Evolutionary conservation across 2,888 invertebrate species (phyloP).

Genomic region (Boloria euphrosyne): DNA sequence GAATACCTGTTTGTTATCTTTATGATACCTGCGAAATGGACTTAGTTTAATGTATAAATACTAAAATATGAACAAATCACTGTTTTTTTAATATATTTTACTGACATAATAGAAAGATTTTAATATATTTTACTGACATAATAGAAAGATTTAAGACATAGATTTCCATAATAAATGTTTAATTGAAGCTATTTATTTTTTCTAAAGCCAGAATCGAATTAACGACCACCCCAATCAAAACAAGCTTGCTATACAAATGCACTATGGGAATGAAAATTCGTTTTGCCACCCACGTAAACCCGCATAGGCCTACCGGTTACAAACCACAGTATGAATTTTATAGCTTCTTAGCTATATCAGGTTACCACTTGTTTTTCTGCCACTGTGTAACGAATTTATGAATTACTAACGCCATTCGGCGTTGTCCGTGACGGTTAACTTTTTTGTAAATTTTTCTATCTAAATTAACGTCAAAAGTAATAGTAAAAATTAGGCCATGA

Average conservation of each 20-base stretch:
- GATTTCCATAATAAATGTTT: no score
- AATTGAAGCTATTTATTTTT: no score
- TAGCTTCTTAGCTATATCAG: slow-evolving; percentile 27
- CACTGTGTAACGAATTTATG: slow-evolving; percentile 19
- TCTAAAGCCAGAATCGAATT: neutral
- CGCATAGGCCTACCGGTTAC: slow-evolving; percentile 33
- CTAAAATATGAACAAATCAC: no score
- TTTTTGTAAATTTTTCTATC: neutral
- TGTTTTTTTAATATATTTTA: no score
- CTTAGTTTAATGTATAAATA: no score
- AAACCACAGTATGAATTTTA: slow-evolving; percentile 29
- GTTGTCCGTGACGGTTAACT: neutral
- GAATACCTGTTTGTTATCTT: no score
- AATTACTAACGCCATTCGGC: neutral
- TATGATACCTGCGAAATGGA: no score
- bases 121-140: no score
- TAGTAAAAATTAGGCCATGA: no score
- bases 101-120: no score
- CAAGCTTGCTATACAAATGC: neutral
- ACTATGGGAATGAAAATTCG: neutral
- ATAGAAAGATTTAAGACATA: no score
- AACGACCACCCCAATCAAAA: neutral
- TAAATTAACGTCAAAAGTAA: no score
- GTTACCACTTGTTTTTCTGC: slow-evolving; percentile 32
- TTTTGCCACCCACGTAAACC: slow-evolving; percentile 33